Evolutionary conservation across 2,888 invertebrate genomes (phyloP).

Genomic region (Lampropteryx suffumata): DNA sequence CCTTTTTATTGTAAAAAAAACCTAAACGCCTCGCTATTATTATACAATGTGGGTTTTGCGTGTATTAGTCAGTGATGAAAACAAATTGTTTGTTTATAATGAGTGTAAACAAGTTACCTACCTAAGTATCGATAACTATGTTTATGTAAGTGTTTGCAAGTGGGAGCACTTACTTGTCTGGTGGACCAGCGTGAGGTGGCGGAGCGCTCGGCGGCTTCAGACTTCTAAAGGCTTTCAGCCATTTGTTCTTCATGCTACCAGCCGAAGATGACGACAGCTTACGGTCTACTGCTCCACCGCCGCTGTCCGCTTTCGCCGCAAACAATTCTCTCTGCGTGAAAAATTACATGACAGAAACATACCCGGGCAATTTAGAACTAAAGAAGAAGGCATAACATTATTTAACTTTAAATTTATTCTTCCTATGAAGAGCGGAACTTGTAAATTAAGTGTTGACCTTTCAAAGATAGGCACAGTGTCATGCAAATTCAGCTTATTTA

Average conservation of each 20-base stretch:
- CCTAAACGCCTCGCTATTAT: not conserved
- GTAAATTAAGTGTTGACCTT: conserved; percentile 24
- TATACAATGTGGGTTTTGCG: not conserved
- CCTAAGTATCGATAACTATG: too few species aligned
- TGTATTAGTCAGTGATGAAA: not conserved
- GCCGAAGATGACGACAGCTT: conserved; percentile 93
- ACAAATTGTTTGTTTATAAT: too few species aligned
- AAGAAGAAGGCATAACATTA: too few species aligned
- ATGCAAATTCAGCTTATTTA: conserved; percentile 68
- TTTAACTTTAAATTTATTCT: not conserved
- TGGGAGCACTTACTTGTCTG: conserved; percentile 66
- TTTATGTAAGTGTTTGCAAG: not conserved
- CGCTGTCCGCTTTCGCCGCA: conserved; percentile 88
- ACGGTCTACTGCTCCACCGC: conserved; percentile 87
- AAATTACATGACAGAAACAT: conserved; percentile 18
- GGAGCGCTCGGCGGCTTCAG: conserved; percentile 90
- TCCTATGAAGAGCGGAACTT: conserved; percentile 10
- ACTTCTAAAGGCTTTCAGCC: conserved; percentile 98
- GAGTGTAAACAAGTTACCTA: too few species aligned
- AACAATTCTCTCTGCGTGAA: conserved; percentile 92
- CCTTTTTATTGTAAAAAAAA: too few species aligned
- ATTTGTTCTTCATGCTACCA: conserved; percentile 97
- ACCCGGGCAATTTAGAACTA: too few species aligned
- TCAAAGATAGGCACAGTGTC: conserved; percentile 44
- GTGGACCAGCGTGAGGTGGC: conserved; percentile 70